Evolutionary conservation across 2,888 invertebrate genomes (phyloP), one percentile per base, ranked within the genome.

Genomic region (Sphecodes monilicornis): DNA sequence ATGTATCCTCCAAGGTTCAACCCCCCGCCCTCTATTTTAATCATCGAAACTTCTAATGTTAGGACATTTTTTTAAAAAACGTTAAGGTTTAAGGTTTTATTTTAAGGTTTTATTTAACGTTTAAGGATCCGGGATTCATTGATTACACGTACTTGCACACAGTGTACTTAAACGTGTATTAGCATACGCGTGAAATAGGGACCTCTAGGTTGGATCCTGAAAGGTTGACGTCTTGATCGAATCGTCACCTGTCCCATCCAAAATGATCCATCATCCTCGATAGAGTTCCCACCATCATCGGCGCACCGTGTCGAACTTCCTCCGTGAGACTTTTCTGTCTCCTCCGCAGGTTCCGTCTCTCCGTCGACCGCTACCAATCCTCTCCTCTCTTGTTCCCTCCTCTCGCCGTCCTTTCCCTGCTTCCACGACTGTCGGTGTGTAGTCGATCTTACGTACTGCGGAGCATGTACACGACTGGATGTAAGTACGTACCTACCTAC

Each of bases 401-500:
- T 29, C 60, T 29, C 60, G 0, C 26, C 29, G 29, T 29, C 54
- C 60, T 41, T 11, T 4, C 46, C 8, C 60, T 16, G 39, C 73
- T 41, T 32, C 50, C 50, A 41, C 64, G 57, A 22, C 74, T 29
- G 74, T 78, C 88, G 39, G 82, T 87, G 89, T 86, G 87, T 73
- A 84, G 82, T 80, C 89, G 84, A 87, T 90, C 84, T 88, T 89
- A 89, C 86, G 83, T 88, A 86, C 84, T 68, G 75, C 82, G 82
- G 86, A 83, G 75, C 86, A 79, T 81, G 85, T 89, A 89, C 83
- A 80, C 81, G 84, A 80, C 77, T 80, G 79, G 87, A 83, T 77
- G 86, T 89, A 89, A 86, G 84, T 85, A 87, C 88, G 84, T 89
- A 88, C 87, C 88, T 89, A 90, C 89, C 91, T 89, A 89, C 91